These are phyloP conservation scores for Caerostris darwini DNA, from an alignment of 1,140 invertebrate species.

Conservation along the genomic window DNA sequence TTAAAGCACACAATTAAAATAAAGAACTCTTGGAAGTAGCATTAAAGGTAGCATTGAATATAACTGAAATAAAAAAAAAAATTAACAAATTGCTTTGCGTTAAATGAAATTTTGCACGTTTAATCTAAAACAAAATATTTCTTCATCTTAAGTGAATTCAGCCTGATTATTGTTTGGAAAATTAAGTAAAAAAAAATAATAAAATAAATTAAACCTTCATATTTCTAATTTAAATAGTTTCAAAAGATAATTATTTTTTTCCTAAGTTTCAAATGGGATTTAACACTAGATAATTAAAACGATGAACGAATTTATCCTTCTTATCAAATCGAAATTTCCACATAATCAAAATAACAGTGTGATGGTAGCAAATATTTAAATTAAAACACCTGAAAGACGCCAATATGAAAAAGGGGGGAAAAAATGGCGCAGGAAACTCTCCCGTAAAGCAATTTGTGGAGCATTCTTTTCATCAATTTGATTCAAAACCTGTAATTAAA, in stretches of 20 bases:
- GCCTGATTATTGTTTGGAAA: no score
- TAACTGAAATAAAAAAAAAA: neutral
- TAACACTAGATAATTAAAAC: slow-evolving; percentile 4
- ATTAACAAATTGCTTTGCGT: slow-evolving; percentile 5
- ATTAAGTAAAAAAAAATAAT: neutral
- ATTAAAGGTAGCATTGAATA: neutral
- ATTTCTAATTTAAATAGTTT: slow-evolving; percentile 11
- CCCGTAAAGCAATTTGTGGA: slow-evolving; percentile 22
- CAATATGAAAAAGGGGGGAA: neutral
- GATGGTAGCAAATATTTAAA: slow-evolving; percentile 45
- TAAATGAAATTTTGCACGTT: neutral
- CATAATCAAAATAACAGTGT: slow-evolving; percentile 17
- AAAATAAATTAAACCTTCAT: neutral
- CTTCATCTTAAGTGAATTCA: no score
- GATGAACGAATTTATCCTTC: neutral
- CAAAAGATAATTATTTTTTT: slow-evolving; percentile 37
- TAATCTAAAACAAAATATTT: no score
- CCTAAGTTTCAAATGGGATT: neutral
- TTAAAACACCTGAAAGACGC: slow-evolving; percentile 7
- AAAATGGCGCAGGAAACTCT: neutral
- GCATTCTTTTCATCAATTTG: slow-evolving; percentile 30
- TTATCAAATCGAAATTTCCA: neutral
- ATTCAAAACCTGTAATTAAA: slow-evolving; percentile 47
- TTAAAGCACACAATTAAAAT: neutral
- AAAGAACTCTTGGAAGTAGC: neutral